Base-by-base conservation (phyloP, 2,113 vertebrate species). In the Hippocampus barbouri region DNA sequence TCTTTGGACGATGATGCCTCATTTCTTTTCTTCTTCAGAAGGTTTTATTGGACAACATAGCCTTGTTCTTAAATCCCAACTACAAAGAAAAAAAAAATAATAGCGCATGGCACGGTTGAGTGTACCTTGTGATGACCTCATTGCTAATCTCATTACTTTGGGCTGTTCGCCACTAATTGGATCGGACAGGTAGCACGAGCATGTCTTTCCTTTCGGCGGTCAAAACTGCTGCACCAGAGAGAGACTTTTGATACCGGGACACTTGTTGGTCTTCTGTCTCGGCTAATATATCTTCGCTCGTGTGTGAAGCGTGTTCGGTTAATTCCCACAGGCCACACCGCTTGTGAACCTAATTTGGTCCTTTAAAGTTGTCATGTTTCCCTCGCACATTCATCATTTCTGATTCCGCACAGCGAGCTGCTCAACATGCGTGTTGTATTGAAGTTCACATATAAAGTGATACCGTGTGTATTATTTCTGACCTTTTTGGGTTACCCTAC, bases 81-180 rank as follows among this genome's bases (percentile, higher is more conserved):
- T 9, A 27, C 10, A 5, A 21, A 4, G 16, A 34, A 34, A 40
- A 40, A 66, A 71, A 56, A 51, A 64, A 47, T 20, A n/a, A 60
- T 73, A 4, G 34, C 20, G 57, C 68, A 69, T 69, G 25, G 70
- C 66, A 69, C 71, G 25, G 70, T 63, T 51, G 66, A 68, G 45
- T 20, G 1, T 69, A 49, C 49, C 66, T 66, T 40, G 61, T 25
- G 14, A 27, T 71, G 79, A 75, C 80, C 74, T 72, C 23, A 61
- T 47, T n/a, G 73, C 59, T 72, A 75, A 83, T 83, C 83, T 75
- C 75, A 68, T 87, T 85, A 80, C 77, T 79, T 74, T 80, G 51
- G 85, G 75, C 75, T 61, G 72, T 74, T 82, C 71, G 70, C 30
- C 3, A 15, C 51, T 88, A 83, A 87, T 83, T 82, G 75, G 79